A percentile compares a stretch with the other conserved stretches of the same genome.
phyloP scores from a whole-genome alignment of 2,113 vertebrate genomes.

The Notechis scutatus region DNA sequence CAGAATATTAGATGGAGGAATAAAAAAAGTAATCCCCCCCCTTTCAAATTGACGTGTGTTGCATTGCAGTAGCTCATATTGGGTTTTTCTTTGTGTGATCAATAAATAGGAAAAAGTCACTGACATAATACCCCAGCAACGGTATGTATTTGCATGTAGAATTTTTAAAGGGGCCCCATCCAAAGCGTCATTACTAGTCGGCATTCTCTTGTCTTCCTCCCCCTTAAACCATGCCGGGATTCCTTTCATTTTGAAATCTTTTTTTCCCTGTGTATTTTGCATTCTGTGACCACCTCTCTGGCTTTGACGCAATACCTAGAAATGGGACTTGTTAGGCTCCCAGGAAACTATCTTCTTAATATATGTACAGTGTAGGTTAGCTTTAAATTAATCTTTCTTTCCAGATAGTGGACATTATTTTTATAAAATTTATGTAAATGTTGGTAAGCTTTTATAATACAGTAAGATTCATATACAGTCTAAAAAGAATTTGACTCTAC shows the following conservation, averaged over 20 bases:
- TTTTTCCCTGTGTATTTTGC: background rate
- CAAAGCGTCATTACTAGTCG: background rate
- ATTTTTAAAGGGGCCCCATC: background rate
- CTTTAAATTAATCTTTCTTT: conserved; percentile 3
- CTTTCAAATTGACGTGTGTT: conserved; percentile 53
- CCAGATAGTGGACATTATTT: conserved; percentile 49
- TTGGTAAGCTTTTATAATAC: conserved; percentile 46
- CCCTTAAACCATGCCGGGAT: conserved; percentile 36
- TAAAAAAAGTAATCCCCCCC: background rate
- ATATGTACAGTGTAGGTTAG: conserved; percentile 33
- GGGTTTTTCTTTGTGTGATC: conserved; percentile 56
- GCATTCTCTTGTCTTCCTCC: conserved; percentile 27
- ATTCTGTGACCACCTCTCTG: conserved; percentile 45
- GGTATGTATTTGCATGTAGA: conserved; percentile 5
- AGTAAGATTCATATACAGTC: conserved; percentile 27
- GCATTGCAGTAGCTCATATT: conserved; percentile 70
- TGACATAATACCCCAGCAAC: background rate
- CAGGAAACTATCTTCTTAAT: conserved; percentile 44
- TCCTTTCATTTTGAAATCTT: conserved; percentile 50
- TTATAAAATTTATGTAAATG: conserved; percentile 57
- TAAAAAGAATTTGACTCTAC: conserved; percentile 40
- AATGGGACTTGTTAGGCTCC: conserved; percentile 50
- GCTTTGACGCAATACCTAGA: conserved; percentile 63
- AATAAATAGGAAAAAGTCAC: conserved; percentile 46
- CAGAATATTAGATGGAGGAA: background rate